A percentile compares a stretch with the other conserved stretches of the same genome.
phyloP scores from a whole-genome alignment of 2,797 vertebrate genomes.

The Phalanger gymnotis region DNA sequence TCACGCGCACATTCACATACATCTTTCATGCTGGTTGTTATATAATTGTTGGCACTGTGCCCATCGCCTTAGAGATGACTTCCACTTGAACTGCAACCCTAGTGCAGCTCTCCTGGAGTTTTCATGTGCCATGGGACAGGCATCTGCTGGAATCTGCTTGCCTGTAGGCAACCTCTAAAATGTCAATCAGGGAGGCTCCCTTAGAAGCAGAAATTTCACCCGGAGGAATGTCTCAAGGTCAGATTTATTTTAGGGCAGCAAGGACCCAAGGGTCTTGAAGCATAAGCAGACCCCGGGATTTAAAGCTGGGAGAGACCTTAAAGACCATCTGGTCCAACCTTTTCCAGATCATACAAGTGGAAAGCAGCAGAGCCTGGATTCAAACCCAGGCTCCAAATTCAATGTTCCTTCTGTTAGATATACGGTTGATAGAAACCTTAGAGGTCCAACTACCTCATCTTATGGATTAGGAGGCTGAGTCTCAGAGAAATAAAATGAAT shows the following conservation, averaged over 20 bases:
- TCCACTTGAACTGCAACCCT: neutral
- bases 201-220: neutral
- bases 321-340: neutral
- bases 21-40: neutral
- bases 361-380: neutral
- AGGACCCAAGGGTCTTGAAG: neutral
- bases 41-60: neutral
- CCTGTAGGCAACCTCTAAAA: neutral
- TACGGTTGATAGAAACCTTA: neutral
- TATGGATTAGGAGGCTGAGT: neutral
- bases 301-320: neutral
- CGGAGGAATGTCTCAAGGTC: slow-evolving; percentile 42
- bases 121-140: neutral
- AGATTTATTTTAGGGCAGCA: slow-evolving; percentile 15
- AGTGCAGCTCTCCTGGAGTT: neutral
- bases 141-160: neutral
- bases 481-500: neutral
- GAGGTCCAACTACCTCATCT: neutral
- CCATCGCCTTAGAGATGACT: neutral
- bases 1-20: neutral
- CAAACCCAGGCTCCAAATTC: neutral
- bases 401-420: neutral
- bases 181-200: neutral
- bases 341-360: neutral
- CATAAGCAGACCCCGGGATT: neutral